Conservation (phyloP, 2,888 invertebrate species). For the Acanthacorydalis orientalis region DNA sequence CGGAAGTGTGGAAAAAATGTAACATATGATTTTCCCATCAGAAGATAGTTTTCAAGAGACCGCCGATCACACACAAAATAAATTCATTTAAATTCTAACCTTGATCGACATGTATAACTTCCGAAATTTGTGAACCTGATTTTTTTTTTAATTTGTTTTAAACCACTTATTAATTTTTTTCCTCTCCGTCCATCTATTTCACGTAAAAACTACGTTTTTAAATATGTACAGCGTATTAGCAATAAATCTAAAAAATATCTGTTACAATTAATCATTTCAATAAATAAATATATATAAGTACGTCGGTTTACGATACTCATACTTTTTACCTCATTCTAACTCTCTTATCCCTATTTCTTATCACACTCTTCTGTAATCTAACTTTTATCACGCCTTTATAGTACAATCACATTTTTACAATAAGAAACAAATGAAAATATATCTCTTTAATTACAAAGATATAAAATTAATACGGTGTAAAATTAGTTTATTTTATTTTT, state of each 20-base stretch:
- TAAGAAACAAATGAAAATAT: neutral
- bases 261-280: neutral
- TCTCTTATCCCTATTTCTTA: neutral
- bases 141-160: neutral
- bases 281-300: slow-evolving; percentile 1
- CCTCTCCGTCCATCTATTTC: neutral
- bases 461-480: neutral
- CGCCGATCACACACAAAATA: neutral
- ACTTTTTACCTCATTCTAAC: neutral
- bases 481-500: no score
- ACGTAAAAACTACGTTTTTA: neutral
- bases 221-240: slow-evolving; percentile 1
- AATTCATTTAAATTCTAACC: neutral
- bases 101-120: neutral
- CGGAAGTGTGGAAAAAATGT: neutral
- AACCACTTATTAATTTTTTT: neutral
- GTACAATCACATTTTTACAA: neutral
- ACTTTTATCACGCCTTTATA: neutral
- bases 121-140: neutral
- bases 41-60: neutral
- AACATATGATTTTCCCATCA: no score
- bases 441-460: neutral
- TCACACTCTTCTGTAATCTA: neutral
- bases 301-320: neutral
- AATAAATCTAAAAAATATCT: slow-evolving; percentile 2